Evolutionary conservation across 2,113 vertebrate species (phyloP), one percentile per base, ranked within the genome.

Genomic region (Antidorcas marsupialis): DNA sequence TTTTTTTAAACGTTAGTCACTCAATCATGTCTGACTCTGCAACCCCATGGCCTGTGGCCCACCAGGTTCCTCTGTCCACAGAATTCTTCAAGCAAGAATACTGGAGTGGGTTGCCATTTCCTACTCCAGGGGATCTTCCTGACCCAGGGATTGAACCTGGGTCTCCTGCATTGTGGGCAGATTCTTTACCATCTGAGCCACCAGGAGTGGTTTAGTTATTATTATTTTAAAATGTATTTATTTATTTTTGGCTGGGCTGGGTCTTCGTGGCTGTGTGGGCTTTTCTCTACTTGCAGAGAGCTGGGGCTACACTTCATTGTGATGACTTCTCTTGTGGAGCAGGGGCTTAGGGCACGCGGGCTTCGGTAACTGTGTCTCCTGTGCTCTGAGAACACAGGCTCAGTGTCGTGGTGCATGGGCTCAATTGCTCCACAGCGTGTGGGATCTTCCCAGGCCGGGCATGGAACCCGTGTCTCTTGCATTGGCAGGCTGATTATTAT

Each of bases 341-440:
- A 13, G 5, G n/a, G 5, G n/a, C n/a, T 23, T 39, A 39, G n/a
- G 2, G 67, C 67, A 74, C 0, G 1, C 0, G 5, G n/a, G 67
- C 36, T 39, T 74, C 19, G 17, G 67, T 23, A 71, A 19, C 11
- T 36, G 10, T 39, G 67, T 4, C 5, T 39, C 9, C 7, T 5
- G 10, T n/a, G 67, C 19, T 71, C 67, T 39, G 6, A 23, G 10
- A 71, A n/a, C n/a, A 1, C 5, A 12, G 64, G 19, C 10, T 36
- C 67, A 39, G 0, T 74, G 67, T 23, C 23, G 10, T 23, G n/a
- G 67, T 6, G 39, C 67, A 39, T 6, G 19, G 67, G 19, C 19
- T 74, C 67, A 74, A 6, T 39, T 74, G 67, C n/a, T 74, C n/a
- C 10, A 2, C 19, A 23, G n/a, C 9, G 6, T 1, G 10, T 12